Evolutionary conservation across 2,113 vertebrate species (phyloP), one percentile per base, ranked within the genome.

Genomic region (Rhynchomys soricoides): DNA sequence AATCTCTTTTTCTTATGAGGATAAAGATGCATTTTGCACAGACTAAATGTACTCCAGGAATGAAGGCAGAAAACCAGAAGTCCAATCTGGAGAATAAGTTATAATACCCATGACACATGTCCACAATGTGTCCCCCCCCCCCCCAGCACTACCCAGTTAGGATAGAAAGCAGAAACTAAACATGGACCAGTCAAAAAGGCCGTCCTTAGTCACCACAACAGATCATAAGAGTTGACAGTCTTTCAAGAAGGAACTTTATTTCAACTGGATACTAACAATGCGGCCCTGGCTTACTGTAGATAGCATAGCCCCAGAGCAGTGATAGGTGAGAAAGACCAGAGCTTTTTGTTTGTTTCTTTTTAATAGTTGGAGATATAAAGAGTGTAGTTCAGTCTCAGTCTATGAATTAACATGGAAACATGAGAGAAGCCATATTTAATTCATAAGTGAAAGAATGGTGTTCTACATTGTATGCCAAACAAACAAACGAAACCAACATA

Each of bases 1-100:
- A 93, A 92, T 8, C 55, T 87, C 92, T 95, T 90, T 95, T 95
- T 83, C 79, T 92, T 89, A 73, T 34, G 86, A 92, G 26, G 8
- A 62, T 70, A 85, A 92, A 71, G 45, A 90, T 95, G 7, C 52
- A 40, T 57, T 82, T 89, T 89, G 43, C 52, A 78, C 5, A 95
- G 71, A n/a, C 29, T 37, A 37, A 87, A 64, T 48, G 50, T 24
- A 34, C 43, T 24, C 29, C 92, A 78, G 40, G 19, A 55, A 57
- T 5, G 62, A 93, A 86, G 86, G 57, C 22, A 89, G 13, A 19
- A 11, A 59, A 74, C 64, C 52, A 92, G 70, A 89, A 94, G 66
- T 50, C 57, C 86, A 93, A 45, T 1, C 16, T 50, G 43, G 55
- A 94, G 83, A 78, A 64, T 45, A 93, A 52, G 43, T 70, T 75